Percentiles rank a stretch among this genome's conserved stretches.
These are phyloP conservation scores for Acanthis flammea DNA, from an alignment of 2,797 vertebrate species.

Conservation along the genomic window DNA sequence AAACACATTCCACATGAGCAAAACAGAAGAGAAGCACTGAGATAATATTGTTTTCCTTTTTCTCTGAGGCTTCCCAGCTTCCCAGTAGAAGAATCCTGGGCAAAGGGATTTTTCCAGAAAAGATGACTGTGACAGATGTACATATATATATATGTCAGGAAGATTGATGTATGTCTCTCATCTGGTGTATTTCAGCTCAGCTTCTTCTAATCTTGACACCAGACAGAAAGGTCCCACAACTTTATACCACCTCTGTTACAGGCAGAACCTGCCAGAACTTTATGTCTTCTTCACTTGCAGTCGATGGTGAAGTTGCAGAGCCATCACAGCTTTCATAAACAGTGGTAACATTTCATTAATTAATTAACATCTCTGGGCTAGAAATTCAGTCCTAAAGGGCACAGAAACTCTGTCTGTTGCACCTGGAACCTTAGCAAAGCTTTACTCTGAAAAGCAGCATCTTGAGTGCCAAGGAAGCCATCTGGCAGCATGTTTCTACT, in stretches of 20 bases:
- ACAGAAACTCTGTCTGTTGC: neutral
- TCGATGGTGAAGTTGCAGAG: neutral
- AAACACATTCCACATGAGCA: too few relatives aligned
- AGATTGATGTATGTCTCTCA: neutral
- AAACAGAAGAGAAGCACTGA: too few relatives aligned
- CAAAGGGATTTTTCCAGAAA: neutral
- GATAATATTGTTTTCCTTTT: neutral
- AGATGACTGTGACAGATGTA: neutral
- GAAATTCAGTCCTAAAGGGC: neutral
- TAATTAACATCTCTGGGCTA: neutral
- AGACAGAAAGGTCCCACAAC: neutral
- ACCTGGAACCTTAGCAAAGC: neutral
- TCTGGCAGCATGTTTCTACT: neutral
- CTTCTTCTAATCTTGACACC: neutral
- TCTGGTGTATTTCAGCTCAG: neutral
- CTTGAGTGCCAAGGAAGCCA: neutral
- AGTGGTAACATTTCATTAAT: neutral
- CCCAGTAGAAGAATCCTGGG: neutral
- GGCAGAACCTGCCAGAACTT: neutral
- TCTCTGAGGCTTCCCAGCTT: neutral
- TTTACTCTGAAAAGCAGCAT: neutral
- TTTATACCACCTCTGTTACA: neutral
- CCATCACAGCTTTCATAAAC: neutral
- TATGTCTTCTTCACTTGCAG: neutral
- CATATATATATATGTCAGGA: neutral